Evolutionary conservation across 1,140 invertebrate genomes (phyloP).

Genomic region (Procambarus virginalis): DNA sequence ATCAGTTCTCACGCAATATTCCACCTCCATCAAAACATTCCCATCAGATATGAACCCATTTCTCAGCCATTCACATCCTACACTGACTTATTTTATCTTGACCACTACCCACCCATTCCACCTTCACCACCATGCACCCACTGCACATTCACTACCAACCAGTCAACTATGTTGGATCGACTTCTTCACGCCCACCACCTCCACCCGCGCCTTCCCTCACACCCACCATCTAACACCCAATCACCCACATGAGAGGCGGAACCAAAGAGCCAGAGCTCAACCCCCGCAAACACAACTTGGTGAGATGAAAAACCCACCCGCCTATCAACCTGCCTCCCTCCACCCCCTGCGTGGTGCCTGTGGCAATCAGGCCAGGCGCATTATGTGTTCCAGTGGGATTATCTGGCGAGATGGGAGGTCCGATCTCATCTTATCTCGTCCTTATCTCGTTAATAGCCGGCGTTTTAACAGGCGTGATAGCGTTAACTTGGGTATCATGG

Average conservation of each 20-base stretch:
- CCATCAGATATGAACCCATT: too few species aligned
- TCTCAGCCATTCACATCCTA: not conserved
- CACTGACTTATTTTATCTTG: too few species aligned
- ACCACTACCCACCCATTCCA: not conserved
- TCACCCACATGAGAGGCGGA: too few species aligned
- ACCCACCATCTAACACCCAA: not conserved
- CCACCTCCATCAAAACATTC: too few species aligned
- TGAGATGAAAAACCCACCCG: not conserved
- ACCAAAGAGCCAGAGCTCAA: too few species aligned
- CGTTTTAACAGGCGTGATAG: slow-evolving; percentile 58
- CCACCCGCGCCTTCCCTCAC: not conserved
- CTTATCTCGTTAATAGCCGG: slow-evolving; percentile 51
- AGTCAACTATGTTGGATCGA: not conserved
- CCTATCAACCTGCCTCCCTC: not conserved
- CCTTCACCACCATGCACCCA: not conserved
- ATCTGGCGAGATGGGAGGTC: slow-evolving; percentile 57
- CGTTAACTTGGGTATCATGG: slow-evolving; percentile 46
- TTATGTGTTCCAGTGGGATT: slow-evolving; percentile 41
- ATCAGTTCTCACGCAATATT: too few species aligned
- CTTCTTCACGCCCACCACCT: not conserved
- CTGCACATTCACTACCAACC: not conserved
- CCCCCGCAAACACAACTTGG: too few species aligned
- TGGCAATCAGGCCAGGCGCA: slow-evolving; percentile 29
- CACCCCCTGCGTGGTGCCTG: not conserved
- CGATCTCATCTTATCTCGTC: slow-evolving; percentile 50